Percentiles rank a stretch among this genome's conserved stretches.
Conservation (phyloP, 2,797 vertebrate species). For the Distichodus sexfasciatus region DNA sequence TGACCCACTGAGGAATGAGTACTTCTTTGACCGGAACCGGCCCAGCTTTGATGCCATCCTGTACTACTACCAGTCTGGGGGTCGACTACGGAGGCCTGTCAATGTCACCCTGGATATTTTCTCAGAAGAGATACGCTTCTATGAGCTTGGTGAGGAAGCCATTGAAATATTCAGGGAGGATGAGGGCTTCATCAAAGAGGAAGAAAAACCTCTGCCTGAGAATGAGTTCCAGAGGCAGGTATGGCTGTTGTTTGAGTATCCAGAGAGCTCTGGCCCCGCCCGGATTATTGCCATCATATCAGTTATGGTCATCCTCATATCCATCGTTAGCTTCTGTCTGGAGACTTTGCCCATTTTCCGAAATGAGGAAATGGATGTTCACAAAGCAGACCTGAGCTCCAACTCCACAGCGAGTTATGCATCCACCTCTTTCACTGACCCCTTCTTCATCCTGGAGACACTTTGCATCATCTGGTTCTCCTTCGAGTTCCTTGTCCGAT, state of each 20-base stretch:
- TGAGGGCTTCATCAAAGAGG: conserved; percentile 88
- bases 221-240: conserved; percentile 89
- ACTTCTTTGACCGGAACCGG: conserved; percentile 87
- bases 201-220: conserved; percentile 83
- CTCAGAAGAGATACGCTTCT: conserved; percentile 87
- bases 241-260: conserved; percentile 87
- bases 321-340: conserved; percentile 88
- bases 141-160: conserved; percentile 86
- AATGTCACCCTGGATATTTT: conserved; percentile 88
- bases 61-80: conserved; percentile 88
- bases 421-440: conserved; percentile 90
- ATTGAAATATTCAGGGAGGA: conserved; percentile 90
- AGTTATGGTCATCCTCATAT: conserved; percentile 88
- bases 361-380: conserved; percentile 80
- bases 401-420: conserved; percentile 78
- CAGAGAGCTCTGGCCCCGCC: conserved; percentile 85
- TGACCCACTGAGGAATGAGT: conserved; percentile 85
- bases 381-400: conserved; percentile 67
- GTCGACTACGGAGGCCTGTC: conserved; percentile 79
- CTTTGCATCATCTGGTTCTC: conserved; percentile 99
- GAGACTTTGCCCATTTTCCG: conserved; percentile 85
- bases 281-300: conserved; percentile 89
- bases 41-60: conserved; percentile 87
- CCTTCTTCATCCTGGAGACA: conserved; percentile 98
- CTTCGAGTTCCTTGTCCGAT: conserved; percentile 95